These are phyloP conservation scores for Agonopterix heracliana DNA, from an alignment of 2,888 invertebrate species.

Conservation along the genomic window DNA sequence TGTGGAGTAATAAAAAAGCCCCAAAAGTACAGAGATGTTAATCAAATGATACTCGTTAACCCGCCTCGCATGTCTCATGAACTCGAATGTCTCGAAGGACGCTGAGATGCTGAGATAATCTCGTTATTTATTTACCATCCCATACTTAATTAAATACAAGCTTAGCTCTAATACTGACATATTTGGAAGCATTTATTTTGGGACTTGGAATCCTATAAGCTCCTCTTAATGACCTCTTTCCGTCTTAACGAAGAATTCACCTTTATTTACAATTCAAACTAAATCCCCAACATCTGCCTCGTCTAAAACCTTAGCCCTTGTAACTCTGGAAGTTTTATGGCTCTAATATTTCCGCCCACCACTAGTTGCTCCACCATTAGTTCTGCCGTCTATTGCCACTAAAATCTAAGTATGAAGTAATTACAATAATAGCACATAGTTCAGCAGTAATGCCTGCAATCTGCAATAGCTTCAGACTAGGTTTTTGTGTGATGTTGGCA, in stretches of 20 bases:
- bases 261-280: no score
- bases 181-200: constrained; percentile 51
- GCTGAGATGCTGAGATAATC: constrained; percentile 62
- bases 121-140: constrained; percentile 59
- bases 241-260: constrained; percentile 18
- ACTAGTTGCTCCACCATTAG: no score
- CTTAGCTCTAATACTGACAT: constrained; percentile 23
- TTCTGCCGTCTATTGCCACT: no score
- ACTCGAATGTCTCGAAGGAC: not conserved
- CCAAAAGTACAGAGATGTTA: no score
- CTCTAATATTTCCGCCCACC: no score
- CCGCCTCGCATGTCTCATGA: not conserved
- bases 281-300: no score
- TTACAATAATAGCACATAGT: no score
- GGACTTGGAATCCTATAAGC: constrained; percentile 33
- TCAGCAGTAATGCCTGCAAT: not conserved
- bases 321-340: no score
- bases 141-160: constrained; percentile 51
- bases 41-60: not conserved
- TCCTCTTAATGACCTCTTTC: constrained; percentile 46
- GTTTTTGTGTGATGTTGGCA: not conserved
- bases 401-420: no score
- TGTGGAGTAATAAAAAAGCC: no score
- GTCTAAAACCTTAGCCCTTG: no score
- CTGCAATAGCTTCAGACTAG: not conserved